phyloP scores from a whole-genome alignment of 2,888 invertebrate genomes.

The Noctua janthe region DNA sequence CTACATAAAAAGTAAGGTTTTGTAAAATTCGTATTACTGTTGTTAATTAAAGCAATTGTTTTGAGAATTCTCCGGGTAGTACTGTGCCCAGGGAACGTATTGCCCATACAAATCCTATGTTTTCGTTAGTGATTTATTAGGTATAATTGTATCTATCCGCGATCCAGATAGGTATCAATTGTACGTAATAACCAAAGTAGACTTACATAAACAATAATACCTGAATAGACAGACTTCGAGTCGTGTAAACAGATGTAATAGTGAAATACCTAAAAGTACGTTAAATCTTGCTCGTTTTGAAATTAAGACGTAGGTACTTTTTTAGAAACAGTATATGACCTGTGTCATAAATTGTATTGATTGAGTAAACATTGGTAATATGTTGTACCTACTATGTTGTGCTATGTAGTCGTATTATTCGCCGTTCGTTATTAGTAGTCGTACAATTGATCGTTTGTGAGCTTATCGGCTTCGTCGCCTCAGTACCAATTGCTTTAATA shows the following conservation, averaged over 20 bases:
- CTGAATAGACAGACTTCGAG: neutral
- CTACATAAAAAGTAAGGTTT: constrained; percentile 22
- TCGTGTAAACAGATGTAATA: neutral
- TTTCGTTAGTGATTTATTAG: neutral
- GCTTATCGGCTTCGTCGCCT: neutral
- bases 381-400: neutral
- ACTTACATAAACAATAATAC: neutral
- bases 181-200: neutral
- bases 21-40: constrained; percentile 20
- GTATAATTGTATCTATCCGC: neutral
- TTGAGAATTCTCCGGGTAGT: neutral
- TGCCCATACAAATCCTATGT: neutral
- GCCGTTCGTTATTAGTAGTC: neutral
- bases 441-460: neutral
- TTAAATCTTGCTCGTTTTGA: neutral
- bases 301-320: too few species aligned
- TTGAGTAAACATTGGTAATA: neutral
- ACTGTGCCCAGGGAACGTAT: neutral
- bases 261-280: constrained; percentile 8
- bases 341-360: neutral
- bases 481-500: neutral
- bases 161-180: neutral
- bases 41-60: neutral
- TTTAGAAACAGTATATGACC: neutral
- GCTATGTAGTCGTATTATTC: neutral